Evolutionary conservation across 2,888 invertebrate genomes (phyloP).

Genomic region (Odontocerum albicorne): DNA sequence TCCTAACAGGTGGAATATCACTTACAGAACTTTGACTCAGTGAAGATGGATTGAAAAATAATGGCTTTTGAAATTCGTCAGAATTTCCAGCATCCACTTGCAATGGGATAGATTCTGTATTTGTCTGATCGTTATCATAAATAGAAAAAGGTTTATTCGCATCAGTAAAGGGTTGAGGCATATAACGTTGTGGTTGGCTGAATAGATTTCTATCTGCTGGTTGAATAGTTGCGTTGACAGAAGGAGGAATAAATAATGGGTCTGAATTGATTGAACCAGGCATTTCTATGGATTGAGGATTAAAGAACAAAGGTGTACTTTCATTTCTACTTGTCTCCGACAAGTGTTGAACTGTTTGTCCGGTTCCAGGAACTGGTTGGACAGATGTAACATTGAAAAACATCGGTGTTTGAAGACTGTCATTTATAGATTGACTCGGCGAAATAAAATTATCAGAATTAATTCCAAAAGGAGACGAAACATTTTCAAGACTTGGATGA

Average conservation of each 20-base stretch:
- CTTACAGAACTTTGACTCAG: background rate
- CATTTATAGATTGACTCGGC: too few species aligned
- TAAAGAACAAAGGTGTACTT: slow-evolving; percentile 4
- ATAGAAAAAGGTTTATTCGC: background rate
- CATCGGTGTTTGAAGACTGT: too few species aligned
- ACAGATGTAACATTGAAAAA: too few species aligned
- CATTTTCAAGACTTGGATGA: too few species aligned
- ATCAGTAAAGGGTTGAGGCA: background rate
- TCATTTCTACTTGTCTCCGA: too few species aligned
- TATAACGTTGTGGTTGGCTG: background rate
- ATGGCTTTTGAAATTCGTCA: background rate
- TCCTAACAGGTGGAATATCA: background rate
- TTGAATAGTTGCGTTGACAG: background rate
- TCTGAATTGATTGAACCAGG: background rate
- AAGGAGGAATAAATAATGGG: background rate
- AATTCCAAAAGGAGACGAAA: too few species aligned
- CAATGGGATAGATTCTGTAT: background rate
- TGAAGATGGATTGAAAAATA: slow-evolving; percentile 11
- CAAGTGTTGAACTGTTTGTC: too few species aligned
- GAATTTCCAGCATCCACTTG: background rate
- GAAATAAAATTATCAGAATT: too few species aligned
- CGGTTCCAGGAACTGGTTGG: too few species aligned
- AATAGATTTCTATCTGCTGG: background rate
- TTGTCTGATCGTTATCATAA: too few species aligned
- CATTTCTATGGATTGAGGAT: background rate